phyloP scores from a whole-genome alignment of 2,797 vertebrate species.

The Acanthornis magna region DNA sequence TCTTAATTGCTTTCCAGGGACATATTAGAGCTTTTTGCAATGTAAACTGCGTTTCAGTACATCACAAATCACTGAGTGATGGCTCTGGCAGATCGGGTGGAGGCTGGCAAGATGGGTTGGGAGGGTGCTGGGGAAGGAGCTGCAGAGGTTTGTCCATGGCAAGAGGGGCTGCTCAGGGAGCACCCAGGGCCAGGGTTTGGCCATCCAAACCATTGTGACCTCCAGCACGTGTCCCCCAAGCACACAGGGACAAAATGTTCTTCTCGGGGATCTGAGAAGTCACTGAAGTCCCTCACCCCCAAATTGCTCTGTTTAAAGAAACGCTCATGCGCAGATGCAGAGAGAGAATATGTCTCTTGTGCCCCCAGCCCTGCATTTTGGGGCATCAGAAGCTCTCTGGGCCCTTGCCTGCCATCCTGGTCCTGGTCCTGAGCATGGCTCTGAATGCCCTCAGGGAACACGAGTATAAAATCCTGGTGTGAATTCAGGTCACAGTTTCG shows the following conservation, averaged over 20 bases:
- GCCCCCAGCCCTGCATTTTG: no score
- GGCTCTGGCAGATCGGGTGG: background rate
- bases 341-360: accelerated
- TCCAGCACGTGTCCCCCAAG: accelerated
- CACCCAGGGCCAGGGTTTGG: background rate
- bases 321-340: background rate
- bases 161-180: background rate
- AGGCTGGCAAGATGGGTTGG: background rate
- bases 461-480: background rate
- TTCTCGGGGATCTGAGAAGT: background rate
- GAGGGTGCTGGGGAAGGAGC: background rate
- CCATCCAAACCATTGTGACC: background rate
- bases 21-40: conserved; percentile 22
- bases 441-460: accelerated
- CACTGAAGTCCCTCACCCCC: background rate
- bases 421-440: accelerated
- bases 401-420: background rate
- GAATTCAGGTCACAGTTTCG: background rate
- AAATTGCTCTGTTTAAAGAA: background rate
- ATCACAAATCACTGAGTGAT: conserved; percentile 43
- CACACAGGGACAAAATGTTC: background rate
- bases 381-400: background rate
- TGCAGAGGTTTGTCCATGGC: background rate
- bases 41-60: conserved; percentile 42
- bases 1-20: conserved; percentile 48